Evolutionary conservation across 2,113 vertebrate species (phyloP).

Genomic region (Reinhardtius hippoglossoides): DNA sequence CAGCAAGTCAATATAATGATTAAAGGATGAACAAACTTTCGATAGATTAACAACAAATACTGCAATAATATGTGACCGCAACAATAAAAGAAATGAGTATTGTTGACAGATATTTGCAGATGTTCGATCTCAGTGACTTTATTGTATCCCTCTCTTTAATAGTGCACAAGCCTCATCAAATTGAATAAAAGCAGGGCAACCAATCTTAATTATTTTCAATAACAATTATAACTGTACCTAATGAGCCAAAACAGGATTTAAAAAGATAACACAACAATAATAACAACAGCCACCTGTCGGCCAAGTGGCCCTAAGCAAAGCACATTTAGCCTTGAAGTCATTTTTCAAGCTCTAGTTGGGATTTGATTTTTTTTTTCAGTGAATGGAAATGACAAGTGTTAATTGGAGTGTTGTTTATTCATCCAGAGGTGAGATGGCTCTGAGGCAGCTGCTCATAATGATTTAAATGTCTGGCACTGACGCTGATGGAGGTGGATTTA

Average conservation of each 20-base stretch:
- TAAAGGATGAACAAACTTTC: too few species aligned
- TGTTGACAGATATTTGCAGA: too few species aligned
- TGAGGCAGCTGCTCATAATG: conserved; percentile 35
- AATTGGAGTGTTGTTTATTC: conserved; percentile 42
- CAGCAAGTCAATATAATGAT: too few species aligned
- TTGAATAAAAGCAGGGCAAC: too few species aligned
- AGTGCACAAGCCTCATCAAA: too few species aligned
- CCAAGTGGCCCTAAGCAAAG: conserved; percentile 8
- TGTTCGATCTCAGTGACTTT: too few species aligned
- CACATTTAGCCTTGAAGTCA: not conserved
- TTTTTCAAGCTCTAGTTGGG: conserved; percentile 15
- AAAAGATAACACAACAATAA: conserved; percentile 7
- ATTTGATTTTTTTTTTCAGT: conserved; percentile 6
- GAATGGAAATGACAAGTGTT: conserved; percentile 56
- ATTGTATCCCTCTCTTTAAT: too few species aligned
- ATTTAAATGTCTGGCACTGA: conserved; percentile 38
- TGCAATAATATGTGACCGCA: too few species aligned
- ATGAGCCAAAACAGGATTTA: not conserved
- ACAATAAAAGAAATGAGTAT: too few species aligned
- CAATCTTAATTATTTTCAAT: not conserved
- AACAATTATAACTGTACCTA: not conserved
- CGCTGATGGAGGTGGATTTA: conserved; percentile 20
- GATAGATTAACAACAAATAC: too few species aligned
- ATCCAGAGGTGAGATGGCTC: conserved; percentile 29
- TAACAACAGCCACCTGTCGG: not conserved